Base-by-base conservation (phyloP, 2,888 invertebrate species). In the Lasioglossum leucozonium region DNA sequence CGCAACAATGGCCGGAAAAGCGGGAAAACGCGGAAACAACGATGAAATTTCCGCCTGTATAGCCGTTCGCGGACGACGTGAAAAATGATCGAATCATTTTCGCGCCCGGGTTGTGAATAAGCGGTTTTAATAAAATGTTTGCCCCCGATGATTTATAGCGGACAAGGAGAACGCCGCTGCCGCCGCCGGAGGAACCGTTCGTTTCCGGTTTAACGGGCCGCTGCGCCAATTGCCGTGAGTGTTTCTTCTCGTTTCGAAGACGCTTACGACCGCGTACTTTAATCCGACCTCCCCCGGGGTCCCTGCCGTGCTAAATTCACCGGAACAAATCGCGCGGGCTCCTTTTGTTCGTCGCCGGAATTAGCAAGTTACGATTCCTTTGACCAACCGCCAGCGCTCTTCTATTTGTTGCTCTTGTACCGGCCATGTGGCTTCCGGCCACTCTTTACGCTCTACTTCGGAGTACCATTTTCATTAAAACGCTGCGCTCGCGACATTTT, bases 81-180 rank as follows among this genome's bases (percentile, higher is more conserved):
- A 80, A 69, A 80, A 80, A 73, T 82, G 80, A 73, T 58, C 55
- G 81, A 82, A 80, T 80, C 72, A 72, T 51, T 44, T 82, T 65
- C 51, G 51, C 79, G 47, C 40, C 40, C 58, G 67, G n/a, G 55
- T n/a, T 44, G n/a, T 30, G 72, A 73, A 81, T 67, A 55, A 55
- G 13, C 55, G 22, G 16, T 65, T 81, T 80, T 81, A 80, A 80
- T 79, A 73, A 81, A 82, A 81, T 74, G 44, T 81, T 80, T 71
- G 47, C 18, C 4, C 34, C 16, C 47, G 69, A 74, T 82, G 81
- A 82, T 82, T 82, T 80, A 82, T 62, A 67, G 47, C 30, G 26
- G 18, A 37, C 76, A 67, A 37, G 5, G 18, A 18, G 47, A 47
- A 44, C n/a, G n/a, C 58, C 44, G 40, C 16, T 22, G 8, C n/a